Evolutionary conservation across 2,888 invertebrate genomes (phyloP).

Genomic region (Charanyca ferruginea): DNA sequence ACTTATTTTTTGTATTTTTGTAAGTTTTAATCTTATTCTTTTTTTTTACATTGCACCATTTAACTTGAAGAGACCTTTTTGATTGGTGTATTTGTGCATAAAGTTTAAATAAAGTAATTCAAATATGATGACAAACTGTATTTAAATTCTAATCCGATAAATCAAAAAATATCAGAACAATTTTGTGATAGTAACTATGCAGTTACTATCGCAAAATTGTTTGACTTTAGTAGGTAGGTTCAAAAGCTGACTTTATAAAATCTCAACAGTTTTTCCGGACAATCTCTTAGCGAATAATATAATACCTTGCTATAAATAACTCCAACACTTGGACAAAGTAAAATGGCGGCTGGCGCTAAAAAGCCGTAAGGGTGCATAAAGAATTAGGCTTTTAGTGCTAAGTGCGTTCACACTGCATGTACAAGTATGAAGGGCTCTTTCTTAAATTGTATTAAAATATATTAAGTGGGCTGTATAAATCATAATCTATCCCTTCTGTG

Average conservation of each 20-base stretch:
- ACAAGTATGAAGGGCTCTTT: conserved; percentile 55
- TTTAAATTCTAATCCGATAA: no score
- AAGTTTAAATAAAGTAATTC: no score
- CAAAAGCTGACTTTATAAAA: conserved; percentile 7
- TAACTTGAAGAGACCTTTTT: no score
- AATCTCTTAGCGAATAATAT: conserved; percentile 61
- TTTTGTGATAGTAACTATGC: no score
- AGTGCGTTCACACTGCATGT: conserved; percentile 82
- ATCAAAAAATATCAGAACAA: no score
- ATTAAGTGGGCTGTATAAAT: conserved; percentile 28
- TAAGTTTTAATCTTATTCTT: no score
- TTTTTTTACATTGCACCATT: no score
- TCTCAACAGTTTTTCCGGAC: conserved; percentile 43
- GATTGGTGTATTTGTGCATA: no score
- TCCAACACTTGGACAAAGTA: conserved; percentile 79
- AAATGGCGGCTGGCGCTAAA: conserved; percentile 77
- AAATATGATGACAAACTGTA: no score
- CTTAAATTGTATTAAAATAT: conserved; percentile 61
- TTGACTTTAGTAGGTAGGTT: no score
- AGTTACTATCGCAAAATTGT: no score
- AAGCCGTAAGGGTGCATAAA: conserved; percentile 86
- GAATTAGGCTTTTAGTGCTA: conserved; percentile 85
- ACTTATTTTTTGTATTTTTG: no score
- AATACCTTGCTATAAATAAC: conserved; percentile 79
- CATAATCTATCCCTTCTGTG: not conserved